Conservation (phyloP, 1,140 invertebrate species). For the Sweltsa coloradensis region DNA sequence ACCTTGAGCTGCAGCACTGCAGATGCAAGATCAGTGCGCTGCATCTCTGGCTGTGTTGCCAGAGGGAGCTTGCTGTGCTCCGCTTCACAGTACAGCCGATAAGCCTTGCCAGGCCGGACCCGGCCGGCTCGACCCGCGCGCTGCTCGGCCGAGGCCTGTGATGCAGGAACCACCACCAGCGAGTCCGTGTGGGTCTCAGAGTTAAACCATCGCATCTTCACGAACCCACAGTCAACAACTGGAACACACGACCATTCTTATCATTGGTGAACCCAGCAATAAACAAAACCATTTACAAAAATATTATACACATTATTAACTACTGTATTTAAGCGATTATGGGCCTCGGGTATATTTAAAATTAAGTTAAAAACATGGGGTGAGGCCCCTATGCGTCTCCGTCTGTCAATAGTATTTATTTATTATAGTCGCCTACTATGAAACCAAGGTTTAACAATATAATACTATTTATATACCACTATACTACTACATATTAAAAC, state of each 20-base stretch:
- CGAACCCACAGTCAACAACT: conserved; percentile 95
- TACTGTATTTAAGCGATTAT: no score
- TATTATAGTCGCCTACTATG: no score
- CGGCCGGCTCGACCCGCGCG: conserved; percentile 86
- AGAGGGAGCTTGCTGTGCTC: conserved; percentile 57
- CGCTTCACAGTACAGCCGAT: conserved; percentile 60
- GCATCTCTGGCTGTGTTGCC: conserved; percentile 83
- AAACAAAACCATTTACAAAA: conserved; percentile 15
- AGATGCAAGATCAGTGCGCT: conserved; percentile 71
- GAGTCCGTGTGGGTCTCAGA: conserved; percentile 71
- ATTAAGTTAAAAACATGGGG: conserved; percentile 5
- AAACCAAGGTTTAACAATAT: no score
- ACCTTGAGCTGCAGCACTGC: conserved; percentile 88
- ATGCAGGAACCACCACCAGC: conserved; percentile 71
- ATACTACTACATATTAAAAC: no score
- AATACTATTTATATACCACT: no score
- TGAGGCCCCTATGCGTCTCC: no score
- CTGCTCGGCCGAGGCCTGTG: conserved; percentile 83
- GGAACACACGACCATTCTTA: no score
- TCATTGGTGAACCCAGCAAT: no score
- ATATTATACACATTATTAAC: background rate
- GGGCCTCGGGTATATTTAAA: no score
- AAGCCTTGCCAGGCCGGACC: conserved; percentile 69
- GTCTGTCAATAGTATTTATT: no score
- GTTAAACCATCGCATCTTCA: conserved; percentile 90